Percentiles rank a stretch among this genome's conserved stretches.
Evolutionary conservation across 2,113 vertebrate genomes (phyloP).

Genomic region (Mormoops blainvillei): DNA sequence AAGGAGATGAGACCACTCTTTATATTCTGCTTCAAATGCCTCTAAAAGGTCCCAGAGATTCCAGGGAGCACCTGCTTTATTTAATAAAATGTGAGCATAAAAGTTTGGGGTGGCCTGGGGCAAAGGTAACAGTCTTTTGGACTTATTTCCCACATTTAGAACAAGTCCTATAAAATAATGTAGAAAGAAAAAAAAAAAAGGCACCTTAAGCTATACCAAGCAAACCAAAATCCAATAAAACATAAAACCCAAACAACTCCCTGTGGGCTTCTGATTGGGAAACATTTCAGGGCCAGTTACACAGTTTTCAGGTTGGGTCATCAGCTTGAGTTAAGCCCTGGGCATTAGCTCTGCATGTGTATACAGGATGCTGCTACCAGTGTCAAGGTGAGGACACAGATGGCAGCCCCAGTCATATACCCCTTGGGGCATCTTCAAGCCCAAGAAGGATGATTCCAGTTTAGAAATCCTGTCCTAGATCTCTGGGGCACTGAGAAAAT

Average conservation of each 20-base stretch:
- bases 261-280: conserved; percentile 25
- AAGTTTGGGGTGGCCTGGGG: conserved; percentile 57
- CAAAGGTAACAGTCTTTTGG: conserved; percentile 67
- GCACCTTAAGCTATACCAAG: conserved; percentile 72
- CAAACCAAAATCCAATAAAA: conserved; percentile 63
- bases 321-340: not conserved
- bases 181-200: conserved; percentile 55
- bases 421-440: conserved; percentile 13
- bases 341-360: not conserved
- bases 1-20: conserved; percentile 67
- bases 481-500: conserved; percentile 62
- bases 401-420: not conserved
- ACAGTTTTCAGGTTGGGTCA: conserved; percentile 16
- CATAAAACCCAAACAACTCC: conserved; percentile 40
- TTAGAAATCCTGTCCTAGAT: conserved; percentile 53
- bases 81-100: conserved; percentile 65
- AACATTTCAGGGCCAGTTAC: conserved; percentile 5
- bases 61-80: conserved; percentile 75
- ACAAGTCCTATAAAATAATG: conserved; percentile 60
- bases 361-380: not conserved
- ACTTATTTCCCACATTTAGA: conserved; percentile 35
- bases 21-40: conserved; percentile 74
- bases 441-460: conserved; percentile 50
- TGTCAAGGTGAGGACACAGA: not conserved
- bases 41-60: conserved; percentile 75